Evolutionary conservation across 2,113 vertebrate species (phyloP), one percentile per base, ranked within the genome.

Genomic region (Clarias magur): DNA sequence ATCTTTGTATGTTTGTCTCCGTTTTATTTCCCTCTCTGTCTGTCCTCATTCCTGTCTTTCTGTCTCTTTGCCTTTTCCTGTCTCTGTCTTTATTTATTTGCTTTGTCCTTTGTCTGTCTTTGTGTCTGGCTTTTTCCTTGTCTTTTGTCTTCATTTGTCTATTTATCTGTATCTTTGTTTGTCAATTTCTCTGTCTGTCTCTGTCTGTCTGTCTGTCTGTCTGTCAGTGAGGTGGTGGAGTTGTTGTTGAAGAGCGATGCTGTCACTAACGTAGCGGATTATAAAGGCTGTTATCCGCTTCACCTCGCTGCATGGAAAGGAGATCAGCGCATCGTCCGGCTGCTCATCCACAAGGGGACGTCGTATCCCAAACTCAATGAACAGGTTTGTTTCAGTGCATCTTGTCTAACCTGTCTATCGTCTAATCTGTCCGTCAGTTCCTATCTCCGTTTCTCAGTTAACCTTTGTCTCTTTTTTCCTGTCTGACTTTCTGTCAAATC

Each of bases 231-330:
- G 15, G 97, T 99, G 85, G 98, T 99, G 88, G 97, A 99, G 91
- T 94, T 95, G 90, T 95, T 99, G 87, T 94, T 99, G 90, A 95
- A 97, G 90, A 99, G 99, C 0, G 98, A 99, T 2, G 98, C 98
- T 0, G 94, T 97, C 79, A 99, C 98, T 89, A 99, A 99, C 10
- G 97, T 99, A 21, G 97, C 98, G 0, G 98, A 99, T 90, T 97
- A 95, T 80, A 99, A 99, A 92, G 98, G 98, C 93, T 99, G 98
- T 88, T 99, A 98, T 93, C 98, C 98, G 0, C 96, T 99, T 86
- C 98, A 99, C 88, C 92, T 99, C 94, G 98, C 98, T 3, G 98
- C 98, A 0, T 99, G 98, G 98, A 99, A 99, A 86, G 98, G 98
- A 86, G 98, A 99, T 25, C 96, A 98, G 83, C 95, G 95, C 70